A percentile compares a stretch with the other conserved stretches of the same genome.
Conservation (phyloP, 1,140 invertebrate species). For the Drosophila bocqueti region DNA sequence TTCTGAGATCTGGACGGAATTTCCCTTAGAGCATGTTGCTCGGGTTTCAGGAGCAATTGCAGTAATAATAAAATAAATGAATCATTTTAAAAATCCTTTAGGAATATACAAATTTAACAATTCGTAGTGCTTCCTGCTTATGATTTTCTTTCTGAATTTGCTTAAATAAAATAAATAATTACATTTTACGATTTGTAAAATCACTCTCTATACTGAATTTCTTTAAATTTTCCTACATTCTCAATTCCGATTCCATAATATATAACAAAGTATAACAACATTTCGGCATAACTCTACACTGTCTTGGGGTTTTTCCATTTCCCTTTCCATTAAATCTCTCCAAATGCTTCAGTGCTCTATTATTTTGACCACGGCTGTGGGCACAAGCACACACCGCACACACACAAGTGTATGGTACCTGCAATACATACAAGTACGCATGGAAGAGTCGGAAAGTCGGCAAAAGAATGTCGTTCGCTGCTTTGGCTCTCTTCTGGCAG, state of each 20-base stretch:
- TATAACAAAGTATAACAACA: not conserved
- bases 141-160: too few relatives aligned
- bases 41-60: not conserved
- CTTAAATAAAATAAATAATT: too few relatives aligned
- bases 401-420: conserved; percentile 12
- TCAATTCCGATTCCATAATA: not conserved
- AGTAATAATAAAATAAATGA: not conserved
- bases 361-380: conserved; percentile 24
- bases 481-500: conserved; percentile 53
- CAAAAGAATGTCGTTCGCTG: conserved; percentile 59
- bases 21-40: not conserved
- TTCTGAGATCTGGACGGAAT: conserved; percentile 13
- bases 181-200: too few relatives aligned
- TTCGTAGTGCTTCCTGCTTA: too few relatives aligned
- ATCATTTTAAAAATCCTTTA: too few relatives aligned
- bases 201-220: too few relatives aligned
- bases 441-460: conserved; percentile 58
- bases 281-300: not conserved
- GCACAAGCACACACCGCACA: not conserved
- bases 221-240: too few relatives aligned
- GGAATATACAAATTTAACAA: too few relatives aligned
- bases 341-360: conserved; percentile 4
- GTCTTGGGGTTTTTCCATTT: not conserved
- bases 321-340: conserved; percentile 2
- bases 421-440: conserved; percentile 19